phyloP scores from a whole-genome alignment of 2,113 vertebrate species.

The Pluvianellus socialis region DNA sequence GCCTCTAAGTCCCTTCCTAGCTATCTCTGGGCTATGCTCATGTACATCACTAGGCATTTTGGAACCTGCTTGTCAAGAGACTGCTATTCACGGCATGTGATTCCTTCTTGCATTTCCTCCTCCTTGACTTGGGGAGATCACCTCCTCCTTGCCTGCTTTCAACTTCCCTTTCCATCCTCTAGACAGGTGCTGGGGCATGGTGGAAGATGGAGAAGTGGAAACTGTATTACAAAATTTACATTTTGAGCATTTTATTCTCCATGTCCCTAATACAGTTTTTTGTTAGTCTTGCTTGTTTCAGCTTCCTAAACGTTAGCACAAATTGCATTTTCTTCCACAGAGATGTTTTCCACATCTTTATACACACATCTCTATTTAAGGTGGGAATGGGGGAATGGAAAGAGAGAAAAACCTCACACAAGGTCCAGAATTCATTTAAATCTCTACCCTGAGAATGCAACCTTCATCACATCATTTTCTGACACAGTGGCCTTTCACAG shows the following conservation, averaged over 20 bases:
- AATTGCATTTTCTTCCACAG: not conserved
- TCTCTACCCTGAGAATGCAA: not conserved
- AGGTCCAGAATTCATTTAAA: not conserved
- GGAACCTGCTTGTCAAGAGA: not conserved
- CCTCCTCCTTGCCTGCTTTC: not conserved
- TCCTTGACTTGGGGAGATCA: not conserved
- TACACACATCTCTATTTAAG: not conserved
- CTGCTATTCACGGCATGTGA: not conserved
- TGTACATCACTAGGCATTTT: accelerated
- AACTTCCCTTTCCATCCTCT: not conserved
- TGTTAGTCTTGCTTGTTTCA: not conserved
- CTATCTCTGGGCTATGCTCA: not conserved
- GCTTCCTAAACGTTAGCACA: not conserved
- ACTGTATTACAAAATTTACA: not conserved
- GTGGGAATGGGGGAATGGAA: not conserved
- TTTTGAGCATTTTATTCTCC: not conserved
- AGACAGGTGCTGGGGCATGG: not conserved
- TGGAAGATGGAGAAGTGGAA: not conserved
- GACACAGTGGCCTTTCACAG: not conserved
- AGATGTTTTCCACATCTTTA: not conserved
- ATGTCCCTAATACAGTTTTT: not conserved
- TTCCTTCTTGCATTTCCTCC: not conserved
- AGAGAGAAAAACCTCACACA: not conserved
- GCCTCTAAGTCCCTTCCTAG: not conserved
- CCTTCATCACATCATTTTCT: not conserved